Evolutionary conservation across 2,113 vertebrate species (phyloP), one percentile per base, ranked within the genome.

Genomic region (Orthonyx spaldingii): DNA sequence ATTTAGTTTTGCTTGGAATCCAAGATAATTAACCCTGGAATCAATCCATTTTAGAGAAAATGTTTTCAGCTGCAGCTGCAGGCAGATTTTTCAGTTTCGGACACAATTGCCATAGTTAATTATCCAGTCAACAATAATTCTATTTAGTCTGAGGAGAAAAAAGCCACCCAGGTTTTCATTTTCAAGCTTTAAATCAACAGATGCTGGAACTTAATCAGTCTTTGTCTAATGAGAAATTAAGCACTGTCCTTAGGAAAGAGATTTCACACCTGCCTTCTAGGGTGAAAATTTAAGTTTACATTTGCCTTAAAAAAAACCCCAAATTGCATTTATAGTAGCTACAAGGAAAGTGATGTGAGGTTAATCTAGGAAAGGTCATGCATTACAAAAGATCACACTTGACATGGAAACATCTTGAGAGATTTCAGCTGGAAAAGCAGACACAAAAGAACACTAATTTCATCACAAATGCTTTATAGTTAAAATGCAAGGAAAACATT

Each of bases 101-200:
- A 77, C 91, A 88, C 26, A 93, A 95, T 83, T 95, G 63, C 46
- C 2, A 4, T n/a, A 96, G 89, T 83, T 96, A 96, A 96, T 97
- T 94, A 94, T 64, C 83, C 37, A 81, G 63, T 75, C 82, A 91
- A 94, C 55, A 96, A 83, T 84, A 93, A 94, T 93, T 96, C 70
- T 84, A 24, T 90, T 87, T 91, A 83, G 74, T 81, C 37, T 81
- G 77, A 63, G 81, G 41, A 47, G 17, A 30, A 75, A 81, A 83
- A 72, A 61, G 26, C 11, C 26, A 76, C 26, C 3, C 46, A 61
- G 30, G 41, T 69, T 96, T 93, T 90, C 59, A 87, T 94, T 94
- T 94, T 78, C 74, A 85, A 56, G 60, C 64, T 88, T 95, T 95
- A 88, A 87, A 94, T 95, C 81, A 89, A 26, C 52, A 89, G 68